Evolutionary conservation across 2,888 invertebrate genomes (phyloP), one percentile per base, ranked within the genome.

Genomic region (Lasioglossum figueresi): DNA sequence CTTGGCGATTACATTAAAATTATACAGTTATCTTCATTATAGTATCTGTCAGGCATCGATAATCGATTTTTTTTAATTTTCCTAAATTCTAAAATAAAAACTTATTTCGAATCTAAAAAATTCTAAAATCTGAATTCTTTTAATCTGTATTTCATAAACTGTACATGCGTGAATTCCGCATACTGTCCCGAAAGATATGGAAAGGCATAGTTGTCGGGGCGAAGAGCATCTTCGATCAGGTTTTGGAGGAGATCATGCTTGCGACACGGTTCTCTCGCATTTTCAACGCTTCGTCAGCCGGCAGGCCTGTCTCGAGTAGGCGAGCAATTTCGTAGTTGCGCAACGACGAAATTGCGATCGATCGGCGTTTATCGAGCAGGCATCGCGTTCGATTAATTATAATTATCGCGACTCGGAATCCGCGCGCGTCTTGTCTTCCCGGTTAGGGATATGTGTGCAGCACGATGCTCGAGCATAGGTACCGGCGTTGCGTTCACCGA

Each of bases 311-410:
- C 37, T 37, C 70, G n/a, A 5, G 70, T 40, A 68, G 52, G 43
- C 79, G 45, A 31, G 75, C n/a, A 76, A 84, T 76, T 76, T 31
- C 37, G 37, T 4, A 16, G 63, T 84, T 84, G 27, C 84, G 79
- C 79, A 84, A 84, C 75, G 71, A 6, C 43, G 34, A 71, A 80
- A 84, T 80, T 84, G 66, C 76, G 31, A 37, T 43, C 74, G 40
- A 76, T 74, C 66, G 37, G 48, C 66, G 75, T 76, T 72, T 80
- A 85, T 80, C 84, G 85, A 84, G 6, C 31, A 31, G 31, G 63
- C 31, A 63, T 63, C 63, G 31, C 45, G 66, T 34, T n/a, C 71
- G 76, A 73, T 68, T 68, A 76, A 85, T 86, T 73, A 68, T 37
- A 81, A 85, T 78, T 59, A 83, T 77, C 76, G 76, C 14, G 48